A percentile compares a stretch with the other conserved stretches of the same genome.
Conservation (phyloP, 2,888 invertebrate species). For the Athalia rosae region DNA sequence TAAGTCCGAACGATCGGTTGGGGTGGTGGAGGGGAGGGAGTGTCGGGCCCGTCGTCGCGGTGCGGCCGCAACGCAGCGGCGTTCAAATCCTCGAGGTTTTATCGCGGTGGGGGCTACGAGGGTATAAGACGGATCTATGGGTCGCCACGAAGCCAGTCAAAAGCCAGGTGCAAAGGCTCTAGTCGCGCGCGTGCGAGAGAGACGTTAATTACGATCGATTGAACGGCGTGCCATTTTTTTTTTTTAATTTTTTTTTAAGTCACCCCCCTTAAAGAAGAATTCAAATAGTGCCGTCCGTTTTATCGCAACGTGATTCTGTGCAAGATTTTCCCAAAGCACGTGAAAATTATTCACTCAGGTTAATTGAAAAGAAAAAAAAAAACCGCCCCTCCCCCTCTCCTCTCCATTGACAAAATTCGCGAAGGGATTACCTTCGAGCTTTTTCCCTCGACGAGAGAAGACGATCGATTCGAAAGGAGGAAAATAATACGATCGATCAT, state of each 20-base stretch:
- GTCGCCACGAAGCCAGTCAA: constrained; percentile 68
- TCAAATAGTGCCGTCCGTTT: constrained; percentile 55
- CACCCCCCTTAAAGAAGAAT: no score
- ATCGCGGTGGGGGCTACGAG: constrained; percentile 68
- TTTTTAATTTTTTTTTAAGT: no score
- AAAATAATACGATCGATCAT: neutral
- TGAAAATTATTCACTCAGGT: constrained; percentile 1
- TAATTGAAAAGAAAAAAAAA: neutral
- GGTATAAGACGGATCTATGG: constrained; percentile 70
- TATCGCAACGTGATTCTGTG: constrained; percentile 62
- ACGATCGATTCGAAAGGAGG: neutral
- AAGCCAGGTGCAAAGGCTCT: constrained; percentile 71
- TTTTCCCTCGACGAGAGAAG: neutral
- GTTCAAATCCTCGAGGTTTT: constrained; percentile 30
- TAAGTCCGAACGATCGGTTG: no score
- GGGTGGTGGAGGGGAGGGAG: no score
- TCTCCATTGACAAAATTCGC: no score
- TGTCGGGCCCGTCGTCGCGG: no score
- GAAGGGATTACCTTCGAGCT: no score
- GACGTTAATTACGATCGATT: constrained; percentile 58
- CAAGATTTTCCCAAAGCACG: constrained; percentile 55
- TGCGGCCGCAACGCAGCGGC: neutral
- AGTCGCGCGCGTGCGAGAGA: constrained; percentile 72
- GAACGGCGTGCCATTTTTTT: constrained; percentile 39
- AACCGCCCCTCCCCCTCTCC: neutral